phyloP scores from a whole-genome alignment of 2,113 vertebrate genomes.

The Hassar affinis region DNA sequence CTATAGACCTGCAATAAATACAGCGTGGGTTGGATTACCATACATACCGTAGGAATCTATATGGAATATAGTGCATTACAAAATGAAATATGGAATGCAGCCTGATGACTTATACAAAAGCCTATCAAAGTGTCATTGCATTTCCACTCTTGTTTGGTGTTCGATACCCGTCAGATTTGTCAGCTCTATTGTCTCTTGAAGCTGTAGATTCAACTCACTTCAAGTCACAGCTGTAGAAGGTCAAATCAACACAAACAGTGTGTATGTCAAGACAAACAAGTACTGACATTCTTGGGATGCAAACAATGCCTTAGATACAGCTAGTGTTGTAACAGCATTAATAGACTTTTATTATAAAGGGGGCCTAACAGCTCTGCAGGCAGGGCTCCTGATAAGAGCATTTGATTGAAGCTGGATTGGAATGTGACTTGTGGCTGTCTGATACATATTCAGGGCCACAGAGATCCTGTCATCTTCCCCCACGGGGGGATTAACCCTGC shows the following conservation, averaged over 20 bases:
- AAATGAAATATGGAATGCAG: constrained; percentile 30
- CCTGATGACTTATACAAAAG: constrained; percentile 15
- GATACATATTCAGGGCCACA: constrained; percentile 18
- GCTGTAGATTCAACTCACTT: constrained; percentile 2
- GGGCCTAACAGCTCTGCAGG: constrained; percentile 10
- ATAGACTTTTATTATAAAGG: constrained; percentile 6
- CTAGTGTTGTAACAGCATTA: constrained; percentile 1
- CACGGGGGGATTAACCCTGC: constrained; percentile 14
- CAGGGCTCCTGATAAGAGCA: constrained; percentile 8
- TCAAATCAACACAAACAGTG: constrained; percentile 37
- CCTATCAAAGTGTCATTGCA: constrained; percentile 19
- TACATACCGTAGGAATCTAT: not conserved
- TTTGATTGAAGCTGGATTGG: constrained; percentile 25
- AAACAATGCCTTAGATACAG: constrained; percentile 17
- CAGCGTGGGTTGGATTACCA: not conserved
- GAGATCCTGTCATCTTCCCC: constrained; percentile 37
- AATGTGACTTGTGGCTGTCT: constrained; percentile 41
- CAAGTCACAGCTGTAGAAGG: constrained; percentile 19
- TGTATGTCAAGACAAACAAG: constrained; percentile 21
- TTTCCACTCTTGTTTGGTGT: constrained; percentile 1
- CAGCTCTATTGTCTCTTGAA: constrained; percentile 24
- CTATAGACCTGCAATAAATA: not conserved
- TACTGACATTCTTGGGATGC: constrained; percentile 5
- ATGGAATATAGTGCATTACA: constrained; percentile 41
- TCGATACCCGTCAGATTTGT: constrained; percentile 34